Conservation (phyloP, 2,888 invertebrate species). For the Galeopsomyia nigrocyanea region DNA sequence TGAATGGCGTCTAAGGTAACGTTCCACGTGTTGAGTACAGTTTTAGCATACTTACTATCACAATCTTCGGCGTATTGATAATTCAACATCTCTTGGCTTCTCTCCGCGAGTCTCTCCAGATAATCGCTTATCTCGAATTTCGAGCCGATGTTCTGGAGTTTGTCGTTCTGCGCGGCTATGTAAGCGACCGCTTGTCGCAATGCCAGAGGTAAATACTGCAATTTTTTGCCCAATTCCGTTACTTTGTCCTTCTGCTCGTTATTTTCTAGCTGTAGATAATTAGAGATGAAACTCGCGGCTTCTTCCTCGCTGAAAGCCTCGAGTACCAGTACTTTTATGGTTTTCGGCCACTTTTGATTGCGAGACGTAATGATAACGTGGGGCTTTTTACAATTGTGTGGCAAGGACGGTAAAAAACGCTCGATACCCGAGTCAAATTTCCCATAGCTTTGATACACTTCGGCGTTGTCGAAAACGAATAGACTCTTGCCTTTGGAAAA, state of each 20-base stretch:
- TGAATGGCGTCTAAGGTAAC: conserved; percentile 10
- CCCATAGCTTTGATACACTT: conserved; percentile 19
- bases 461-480: conserved; percentile 28
- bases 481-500: conserved; percentile 16
- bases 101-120: not conserved
- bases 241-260: conserved; percentile 3
- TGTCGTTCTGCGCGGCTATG: not conserved
- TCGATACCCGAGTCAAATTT: conserved; percentile 16
- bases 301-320: conserved; percentile 18
- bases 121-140: too few relatives aligned
- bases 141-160: too few relatives aligned
- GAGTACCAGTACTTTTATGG: conserved; percentile 6
- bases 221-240: not conserved
- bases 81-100: not conserved
- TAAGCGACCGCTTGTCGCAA: conserved; percentile 28
- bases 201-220: conserved; percentile 29
- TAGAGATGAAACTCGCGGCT: conserved; percentile 17
- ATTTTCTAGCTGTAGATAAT: conserved; percentile 12
- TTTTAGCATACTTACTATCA: conserved; percentile 16
- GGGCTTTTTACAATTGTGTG: not conserved
- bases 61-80: not conserved
- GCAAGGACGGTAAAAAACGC: conserved; percentile 8
- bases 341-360: conserved; percentile 25
- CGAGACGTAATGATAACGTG: conserved; percentile 32
- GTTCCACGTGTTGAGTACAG: conserved; percentile 10